phyloP scores from a whole-genome alignment of 2,888 invertebrate species.

The Malthinus seriepunctatus region DNA sequence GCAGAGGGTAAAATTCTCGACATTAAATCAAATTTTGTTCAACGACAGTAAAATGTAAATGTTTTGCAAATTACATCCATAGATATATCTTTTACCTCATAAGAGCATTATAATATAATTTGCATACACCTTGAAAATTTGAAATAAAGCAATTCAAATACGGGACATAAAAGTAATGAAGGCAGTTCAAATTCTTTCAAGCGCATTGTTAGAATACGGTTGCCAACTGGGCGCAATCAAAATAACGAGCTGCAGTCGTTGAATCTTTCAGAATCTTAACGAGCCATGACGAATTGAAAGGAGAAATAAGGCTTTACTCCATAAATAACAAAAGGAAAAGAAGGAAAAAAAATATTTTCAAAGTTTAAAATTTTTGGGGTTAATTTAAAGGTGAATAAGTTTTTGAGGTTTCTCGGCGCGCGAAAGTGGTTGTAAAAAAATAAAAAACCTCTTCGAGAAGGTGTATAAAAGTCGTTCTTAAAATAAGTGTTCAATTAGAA shows the following conservation, averaged over 20 bases:
- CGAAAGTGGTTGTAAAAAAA: too few relatives aligned
- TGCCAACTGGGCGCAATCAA: slow-evolving; percentile 29
- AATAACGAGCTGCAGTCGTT: slow-evolving; percentile 29
- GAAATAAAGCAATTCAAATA: slow-evolving; percentile 18
- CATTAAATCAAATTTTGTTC: too few relatives aligned
- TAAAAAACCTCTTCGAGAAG: too few relatives aligned
- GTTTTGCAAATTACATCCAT: too few relatives aligned
- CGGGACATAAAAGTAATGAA: slow-evolving; percentile 24
- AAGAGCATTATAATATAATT: slow-evolving; percentile 5
- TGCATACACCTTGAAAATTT: slow-evolving; percentile 19
- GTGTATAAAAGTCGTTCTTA: too few relatives aligned
- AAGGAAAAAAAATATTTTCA: not conserved
- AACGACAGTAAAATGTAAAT: too few relatives aligned
- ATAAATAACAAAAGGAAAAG: slow-evolving; percentile 9
- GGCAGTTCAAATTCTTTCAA: slow-evolving; percentile 22
- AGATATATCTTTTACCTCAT: not conserved
- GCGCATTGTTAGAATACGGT: slow-evolving; percentile 26
- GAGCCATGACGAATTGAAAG: slow-evolving; percentile 24
- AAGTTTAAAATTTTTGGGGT: too few relatives aligned
- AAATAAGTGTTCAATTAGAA: too few relatives aligned
- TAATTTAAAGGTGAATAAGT: too few relatives aligned
- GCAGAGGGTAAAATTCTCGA: too few relatives aligned
- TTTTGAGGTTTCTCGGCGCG: too few relatives aligned
- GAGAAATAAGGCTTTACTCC: slow-evolving; percentile 11
- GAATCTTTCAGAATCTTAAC: slow-evolving; percentile 26